Evolutionary conservation across 2,888 invertebrate species (phyloP).

Genomic region (Oscheius sp.): DNA sequence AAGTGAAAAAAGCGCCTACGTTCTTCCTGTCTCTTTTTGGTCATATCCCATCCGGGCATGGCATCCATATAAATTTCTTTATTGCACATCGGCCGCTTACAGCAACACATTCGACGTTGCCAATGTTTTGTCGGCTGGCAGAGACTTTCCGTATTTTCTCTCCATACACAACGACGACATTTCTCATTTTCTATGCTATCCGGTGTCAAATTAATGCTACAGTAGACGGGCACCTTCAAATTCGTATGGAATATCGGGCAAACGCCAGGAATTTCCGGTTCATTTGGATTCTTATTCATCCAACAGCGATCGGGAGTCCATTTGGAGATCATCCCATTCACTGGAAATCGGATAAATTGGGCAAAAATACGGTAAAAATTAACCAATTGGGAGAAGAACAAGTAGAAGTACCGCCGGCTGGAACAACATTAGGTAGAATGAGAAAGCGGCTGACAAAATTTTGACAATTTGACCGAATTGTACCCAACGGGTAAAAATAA

Average conservation of each 20-base stretch:
- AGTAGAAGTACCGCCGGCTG: neutral
- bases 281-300: neutral
- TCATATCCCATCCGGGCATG: slow-evolving; percentile 3
- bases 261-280: neutral
- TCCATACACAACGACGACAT: slow-evolving; percentile 4
- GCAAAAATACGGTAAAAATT: neutral
- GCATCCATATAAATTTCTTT: slow-evolving; percentile 1
- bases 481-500: too few relatives aligned
- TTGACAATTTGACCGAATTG: too few relatives aligned
- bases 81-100: slow-evolving; percentile 13
- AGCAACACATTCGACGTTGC: slow-evolving; percentile 3
- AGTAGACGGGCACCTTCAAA: slow-evolving; percentile 11
- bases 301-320: neutral
- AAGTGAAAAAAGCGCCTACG: neutral
- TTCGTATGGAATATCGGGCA: neutral
- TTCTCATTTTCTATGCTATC: neutral
- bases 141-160: neutral
- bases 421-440: too few relatives aligned
- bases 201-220: neutral
- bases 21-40: neutral
- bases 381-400: slow-evolving; percentile 3
- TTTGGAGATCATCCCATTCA: neutral
- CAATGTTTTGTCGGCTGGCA: neutral
- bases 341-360: neutral
- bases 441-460: too few relatives aligned